These are phyloP conservation scores for Odobenus rosmarus DNA, from an alignment of 2,113 vertebrate species.

Conservation along the genomic window DNA sequence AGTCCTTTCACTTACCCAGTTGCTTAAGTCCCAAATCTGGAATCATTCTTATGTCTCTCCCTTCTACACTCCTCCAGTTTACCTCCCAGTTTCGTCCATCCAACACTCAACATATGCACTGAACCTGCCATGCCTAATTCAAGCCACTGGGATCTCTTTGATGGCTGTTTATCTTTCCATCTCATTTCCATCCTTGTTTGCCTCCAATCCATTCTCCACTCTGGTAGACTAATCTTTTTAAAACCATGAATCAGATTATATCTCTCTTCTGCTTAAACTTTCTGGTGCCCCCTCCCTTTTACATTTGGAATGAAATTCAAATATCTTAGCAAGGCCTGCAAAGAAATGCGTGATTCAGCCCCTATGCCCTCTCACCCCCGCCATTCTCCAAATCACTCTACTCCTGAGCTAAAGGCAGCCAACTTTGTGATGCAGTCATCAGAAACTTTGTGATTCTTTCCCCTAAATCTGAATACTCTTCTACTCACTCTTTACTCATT, in stretches of 20 bases:
- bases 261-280: neutral
- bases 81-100: neutral
- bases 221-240: neutral
- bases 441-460: neutral
- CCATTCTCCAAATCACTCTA: neutral
- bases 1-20: neutral
- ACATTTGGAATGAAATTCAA: neutral
- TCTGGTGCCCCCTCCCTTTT: neutral
- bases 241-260: neutral
- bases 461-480: neutral
- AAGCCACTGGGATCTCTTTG: too few relatives aligned
- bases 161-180: neutral
- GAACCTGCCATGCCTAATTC: neutral
- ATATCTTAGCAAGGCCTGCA: neutral
- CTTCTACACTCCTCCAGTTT: neutral
- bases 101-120: neutral
- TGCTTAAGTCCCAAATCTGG: neutral
- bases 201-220: neutral
- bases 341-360: neutral
- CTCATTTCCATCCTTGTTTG: neutral
- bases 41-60: neutral
- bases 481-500: neutral
- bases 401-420: neutral
- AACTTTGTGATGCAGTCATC: neutral
- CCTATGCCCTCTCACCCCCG: neutral